These are phyloP conservation scores for Simalia tracyae DNA, from an alignment of 2,797 vertebrate genomes.

Conservation along the genomic window DNA sequence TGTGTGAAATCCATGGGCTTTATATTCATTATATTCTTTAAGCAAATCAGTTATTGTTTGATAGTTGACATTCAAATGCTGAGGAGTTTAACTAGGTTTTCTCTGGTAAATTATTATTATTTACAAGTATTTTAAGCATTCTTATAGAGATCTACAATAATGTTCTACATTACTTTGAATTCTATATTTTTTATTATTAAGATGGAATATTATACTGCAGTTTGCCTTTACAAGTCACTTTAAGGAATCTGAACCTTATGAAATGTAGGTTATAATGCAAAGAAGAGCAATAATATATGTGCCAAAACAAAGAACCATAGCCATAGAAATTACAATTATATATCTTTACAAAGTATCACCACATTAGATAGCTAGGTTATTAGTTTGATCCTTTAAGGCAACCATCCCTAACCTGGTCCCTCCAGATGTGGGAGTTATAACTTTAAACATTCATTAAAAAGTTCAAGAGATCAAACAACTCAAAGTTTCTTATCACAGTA, in stretches of 20 bases:
- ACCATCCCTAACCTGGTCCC: not conserved
- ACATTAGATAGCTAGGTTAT: not conserved
- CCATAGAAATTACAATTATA: not conserved
- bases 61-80: not conserved
- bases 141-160: not conserved
- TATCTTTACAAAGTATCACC: conserved; percentile 2
- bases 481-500: not conserved
- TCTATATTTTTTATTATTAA: not conserved
- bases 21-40: not conserved
- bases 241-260: not conserved
- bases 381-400: not conserved
- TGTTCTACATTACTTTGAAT: not conserved
- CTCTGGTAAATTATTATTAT: not conserved
- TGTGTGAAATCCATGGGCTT: not conserved
- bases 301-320: not conserved
- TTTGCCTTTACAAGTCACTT: not conserved
- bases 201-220: not conserved
- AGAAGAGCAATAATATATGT: not conserved
- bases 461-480: not conserved
- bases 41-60: not conserved
- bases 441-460: not conserved
- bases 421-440: too few relatives aligned
- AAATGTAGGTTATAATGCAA: not conserved
- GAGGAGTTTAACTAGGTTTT: not conserved
- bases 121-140: not conserved